Conservation (phyloP, 2,797 vertebrate genomes). For the Antrozous pallidus region DNA sequence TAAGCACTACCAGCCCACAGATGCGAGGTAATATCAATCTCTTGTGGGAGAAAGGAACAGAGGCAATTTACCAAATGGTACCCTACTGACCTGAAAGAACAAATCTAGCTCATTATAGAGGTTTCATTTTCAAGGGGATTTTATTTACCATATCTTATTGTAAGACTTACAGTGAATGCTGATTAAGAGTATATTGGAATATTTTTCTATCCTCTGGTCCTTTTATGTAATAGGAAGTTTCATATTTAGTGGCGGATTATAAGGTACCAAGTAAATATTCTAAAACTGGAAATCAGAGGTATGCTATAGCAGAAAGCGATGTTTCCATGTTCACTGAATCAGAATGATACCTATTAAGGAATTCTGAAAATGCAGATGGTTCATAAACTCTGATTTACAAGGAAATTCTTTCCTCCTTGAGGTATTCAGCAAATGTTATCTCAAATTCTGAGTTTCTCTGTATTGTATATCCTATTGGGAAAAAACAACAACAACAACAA, state of each 20-base stretch:
- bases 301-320: background rate
- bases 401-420: background rate
- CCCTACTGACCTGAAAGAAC: slow-evolving; percentile 42
- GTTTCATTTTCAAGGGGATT: background rate
- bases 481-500: background rate
- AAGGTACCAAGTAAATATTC: background rate
- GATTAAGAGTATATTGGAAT: background rate
- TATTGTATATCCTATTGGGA: background rate
- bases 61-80: slow-evolving; percentile 57
- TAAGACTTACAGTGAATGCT: background rate
- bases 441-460: slow-evolving; percentile 13
- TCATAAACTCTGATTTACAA: background rate
- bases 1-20: background rate
- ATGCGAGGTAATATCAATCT: background rate
- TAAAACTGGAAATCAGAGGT: background rate
- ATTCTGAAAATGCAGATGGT: background rate
- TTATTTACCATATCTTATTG: slow-evolving; percentile 5
- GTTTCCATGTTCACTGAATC: background rate
- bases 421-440: background rate
- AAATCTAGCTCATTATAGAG: slow-evolving; percentile 27
- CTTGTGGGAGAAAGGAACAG: background rate
- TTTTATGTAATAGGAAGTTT: background rate
- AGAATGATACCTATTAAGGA: background rate
- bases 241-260: background rate
- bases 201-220: background rate